Evolutionary conservation across 2,113 vertebrate genomes (phyloP), one percentile per base, ranked within the genome.

Genomic region (Ceyx melanurus): DNA sequence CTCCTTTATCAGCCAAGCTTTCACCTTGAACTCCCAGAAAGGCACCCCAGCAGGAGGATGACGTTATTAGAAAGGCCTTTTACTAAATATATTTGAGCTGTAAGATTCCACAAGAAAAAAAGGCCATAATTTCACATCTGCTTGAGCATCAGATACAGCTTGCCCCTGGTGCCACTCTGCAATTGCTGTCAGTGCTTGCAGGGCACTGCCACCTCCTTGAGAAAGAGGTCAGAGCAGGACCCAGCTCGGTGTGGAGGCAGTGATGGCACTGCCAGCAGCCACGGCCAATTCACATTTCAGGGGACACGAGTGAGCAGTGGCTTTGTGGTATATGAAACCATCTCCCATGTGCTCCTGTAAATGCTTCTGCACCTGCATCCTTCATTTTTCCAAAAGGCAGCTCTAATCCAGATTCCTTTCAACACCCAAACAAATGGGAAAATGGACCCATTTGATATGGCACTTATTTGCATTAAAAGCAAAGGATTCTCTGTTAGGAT

Each of bases 341-440:
- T 2, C 12, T 67, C 82, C 64, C 60, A 3, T 1, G 1, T 70
- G 62, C 15, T 75, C 65, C 70, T 3, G 0, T 23, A 58, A 88
- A 82, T 15, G 62, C 43, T 82, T 31, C 51, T 25, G 51, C 50
- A 73, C 57, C 84, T 87, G 23, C 60, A 82, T 60, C 50, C 29
- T 61, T 37, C 0, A 0, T 1, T 2, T 33, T 51, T 45, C 0
- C 2, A 54, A 81, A 70, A 65, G 50, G 50, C 72, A 86, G 23
- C 74, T 65, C 25, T 80, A 40, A 85, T 51, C 28, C 3, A 0
- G 19, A 14, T n/a, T 88, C 51, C 42, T 64, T 33, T 57, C 54
- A 20, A 92, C 93, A 37, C 21, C 0, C 0, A 61, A 92, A 54
- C 10, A 60, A 78, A 86, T 31, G n/a, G 72, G 56, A 7, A 86